Evolutionary conservation across 2,797 vertebrate genomes (phyloP).

Genomic region (Rhabdophis nuchalis): DNA sequence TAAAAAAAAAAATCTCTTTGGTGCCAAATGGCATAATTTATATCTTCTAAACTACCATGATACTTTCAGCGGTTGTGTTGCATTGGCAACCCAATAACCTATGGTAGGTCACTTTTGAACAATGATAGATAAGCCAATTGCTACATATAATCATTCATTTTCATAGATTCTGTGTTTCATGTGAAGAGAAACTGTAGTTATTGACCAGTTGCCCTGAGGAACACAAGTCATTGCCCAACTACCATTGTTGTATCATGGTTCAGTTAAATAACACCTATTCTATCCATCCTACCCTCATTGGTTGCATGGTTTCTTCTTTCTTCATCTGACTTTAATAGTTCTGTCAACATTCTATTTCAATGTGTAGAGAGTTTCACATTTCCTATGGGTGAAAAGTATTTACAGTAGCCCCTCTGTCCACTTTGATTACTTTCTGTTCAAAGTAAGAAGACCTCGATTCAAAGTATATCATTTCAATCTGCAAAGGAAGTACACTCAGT

Average conservation of each 20-base stretch:
- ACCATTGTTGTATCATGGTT: background rate
- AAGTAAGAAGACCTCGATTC: background rate
- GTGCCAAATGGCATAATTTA: background rate
- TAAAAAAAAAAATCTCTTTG: background rate
- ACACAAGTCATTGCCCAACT: background rate
- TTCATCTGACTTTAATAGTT: background rate
- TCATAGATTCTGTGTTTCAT: background rate
- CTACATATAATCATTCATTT: background rate
- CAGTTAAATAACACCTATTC: rapidly evolving
- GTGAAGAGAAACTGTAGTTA: background rate
- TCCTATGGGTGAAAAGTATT: background rate
- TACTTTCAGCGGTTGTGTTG: background rate
- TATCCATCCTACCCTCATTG: rapidly evolving
- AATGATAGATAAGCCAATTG: background rate
- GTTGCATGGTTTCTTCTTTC: background rate
- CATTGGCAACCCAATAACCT: background rate
- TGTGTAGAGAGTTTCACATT: rapidly evolving
- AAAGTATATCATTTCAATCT: background rate
- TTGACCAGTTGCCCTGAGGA: background rate
- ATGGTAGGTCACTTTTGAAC: background rate
- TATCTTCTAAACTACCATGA: background rate
- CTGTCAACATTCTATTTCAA: background rate
- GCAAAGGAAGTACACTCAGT: rapidly evolving
- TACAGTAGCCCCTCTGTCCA: background rate
- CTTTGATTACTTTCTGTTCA: conserved; percentile 12